Percentiles rank a stretch among this genome's conserved stretches.
Conservation (phyloP, 1,140 invertebrate genomes). For the Cepaea nemoralis region DNA sequence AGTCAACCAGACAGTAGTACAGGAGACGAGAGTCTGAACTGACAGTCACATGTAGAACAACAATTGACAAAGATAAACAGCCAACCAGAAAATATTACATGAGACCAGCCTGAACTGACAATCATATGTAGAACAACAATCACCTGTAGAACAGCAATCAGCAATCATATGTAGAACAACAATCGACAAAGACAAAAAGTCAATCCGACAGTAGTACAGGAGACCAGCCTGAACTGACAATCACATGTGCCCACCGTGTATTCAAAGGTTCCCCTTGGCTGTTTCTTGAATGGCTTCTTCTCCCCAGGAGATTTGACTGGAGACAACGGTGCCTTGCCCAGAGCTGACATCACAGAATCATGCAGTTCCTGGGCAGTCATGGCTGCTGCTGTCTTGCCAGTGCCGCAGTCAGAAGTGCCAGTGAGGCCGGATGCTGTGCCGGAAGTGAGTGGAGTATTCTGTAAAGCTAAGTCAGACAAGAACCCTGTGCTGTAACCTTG, state of each 20-base stretch:
- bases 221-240: no score
- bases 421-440: background rate
- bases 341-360: conserved; percentile 37
- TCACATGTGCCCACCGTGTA: conserved; percentile 40
- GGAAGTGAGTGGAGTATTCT: conserved; percentile 6
- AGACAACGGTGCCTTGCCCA: background rate
- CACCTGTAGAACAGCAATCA: no score
- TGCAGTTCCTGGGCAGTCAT: conserved; percentile 36
- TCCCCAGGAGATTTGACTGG: conserved; percentile 5
- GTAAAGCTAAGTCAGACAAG: conserved; percentile 16
- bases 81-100: no score
- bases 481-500: background rate
- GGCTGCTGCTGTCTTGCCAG: background rate
- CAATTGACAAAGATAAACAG: no score
- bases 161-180: no score
- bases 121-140: no score
- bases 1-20: no score
- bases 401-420: background rate
- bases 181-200: no score
- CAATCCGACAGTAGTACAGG: no score
- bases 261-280: conserved; percentile 44
- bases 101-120: no score
- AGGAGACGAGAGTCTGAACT: no score
- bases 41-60: no score
- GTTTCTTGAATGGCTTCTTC: conserved; percentile 39